Percentiles rank a stretch among this genome's conserved stretches.
Conservation (phyloP, 35 echinoderm and acorn worm genomes). For the Holothuria glaberrima region DNA sequence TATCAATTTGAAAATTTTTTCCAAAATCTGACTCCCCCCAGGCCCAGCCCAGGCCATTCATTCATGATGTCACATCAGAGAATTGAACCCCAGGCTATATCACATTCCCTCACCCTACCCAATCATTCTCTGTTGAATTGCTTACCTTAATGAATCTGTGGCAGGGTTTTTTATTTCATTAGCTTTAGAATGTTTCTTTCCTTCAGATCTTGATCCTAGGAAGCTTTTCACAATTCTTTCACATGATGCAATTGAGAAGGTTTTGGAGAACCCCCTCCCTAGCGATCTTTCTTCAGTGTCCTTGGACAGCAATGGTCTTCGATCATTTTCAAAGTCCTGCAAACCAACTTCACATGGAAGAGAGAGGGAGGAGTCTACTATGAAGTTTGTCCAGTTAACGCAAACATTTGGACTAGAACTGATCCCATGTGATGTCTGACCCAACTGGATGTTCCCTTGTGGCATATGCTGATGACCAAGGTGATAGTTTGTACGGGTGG, state of each 20-base stretch:
- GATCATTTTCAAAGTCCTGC: neutral
- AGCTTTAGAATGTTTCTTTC: neutral
- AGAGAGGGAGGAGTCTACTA: neutral
- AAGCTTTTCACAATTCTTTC: slow-evolving; percentile 22
- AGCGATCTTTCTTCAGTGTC: neutral
- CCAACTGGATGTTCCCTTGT: neutral
- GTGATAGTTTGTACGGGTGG: neutral
- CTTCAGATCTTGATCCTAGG: neutral
- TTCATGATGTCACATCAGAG: too few relatives aligned
- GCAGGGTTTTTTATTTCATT: neutral
- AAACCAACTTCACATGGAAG: neutral
- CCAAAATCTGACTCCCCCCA: too few relatives aligned
- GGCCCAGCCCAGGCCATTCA: too few relatives aligned
- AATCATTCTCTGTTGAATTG: neutral
- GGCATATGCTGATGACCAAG: neutral
- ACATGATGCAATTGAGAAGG: neutral
- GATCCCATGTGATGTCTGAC: neutral
- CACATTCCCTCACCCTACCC: too few relatives aligned
- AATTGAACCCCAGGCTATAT: too few relatives aligned
- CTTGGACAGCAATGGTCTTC: neutral
- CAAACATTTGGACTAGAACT: neutral
- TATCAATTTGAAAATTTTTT: too few relatives aligned
- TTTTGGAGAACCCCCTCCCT: neutral
- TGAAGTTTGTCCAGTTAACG: neutral
- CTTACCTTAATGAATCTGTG: slow-evolving; percentile 26